Base-by-base conservation (phyloP, 2,113 vertebrate genomes). In the Heteronetta atricapilla region DNA sequence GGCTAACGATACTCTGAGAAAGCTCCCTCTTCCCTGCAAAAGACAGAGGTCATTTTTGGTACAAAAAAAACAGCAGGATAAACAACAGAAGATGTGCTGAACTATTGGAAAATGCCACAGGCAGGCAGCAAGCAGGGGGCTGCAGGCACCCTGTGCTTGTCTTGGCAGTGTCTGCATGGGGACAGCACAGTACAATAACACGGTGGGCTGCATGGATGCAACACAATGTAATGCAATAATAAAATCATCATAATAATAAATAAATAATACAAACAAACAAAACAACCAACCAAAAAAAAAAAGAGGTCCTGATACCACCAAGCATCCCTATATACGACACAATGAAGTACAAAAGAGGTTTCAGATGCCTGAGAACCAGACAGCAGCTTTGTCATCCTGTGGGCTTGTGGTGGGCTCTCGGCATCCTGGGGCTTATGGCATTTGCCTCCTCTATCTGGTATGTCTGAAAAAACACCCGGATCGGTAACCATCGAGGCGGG, bases 41-140 rank as follows among this genome's bases (percentile, higher is more conserved):
- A 82, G 46, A n/a, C 20, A 60, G 29, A 50, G 6, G 11, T 3
- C 28, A 8, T 2, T 59, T 82, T 91, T 89, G n/a, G 59, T 77
- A 26, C 11, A 48, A 75, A 48, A 75, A 82, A 52, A 19, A 66
- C 68, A 94, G 55, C 40, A 56, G 50, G 52, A 68, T 64, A 72
- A 93, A 88, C 36, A 78, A 33, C 33, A 67, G 67, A 75, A 78
- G 59, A 74, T 56, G 40, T 73, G 63, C 84, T 85, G 88, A 92
- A 93, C 73, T 8, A 9, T 60, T 62, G 59, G 84, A 68, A 96
- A 94, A 86, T 76, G 74, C 48, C 16, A 3, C 76, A 79, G 68
- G 31, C 33, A 70, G 74, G 36, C 44, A 82, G 67, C 59, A 58
- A 81, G 76, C 44, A n/a, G 38, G 9, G 55, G 85, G n/a, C 70